phyloP scores from a whole-genome alignment of 2,113 vertebrate genomes.

The Oncorhynchus kisutch region DNA sequence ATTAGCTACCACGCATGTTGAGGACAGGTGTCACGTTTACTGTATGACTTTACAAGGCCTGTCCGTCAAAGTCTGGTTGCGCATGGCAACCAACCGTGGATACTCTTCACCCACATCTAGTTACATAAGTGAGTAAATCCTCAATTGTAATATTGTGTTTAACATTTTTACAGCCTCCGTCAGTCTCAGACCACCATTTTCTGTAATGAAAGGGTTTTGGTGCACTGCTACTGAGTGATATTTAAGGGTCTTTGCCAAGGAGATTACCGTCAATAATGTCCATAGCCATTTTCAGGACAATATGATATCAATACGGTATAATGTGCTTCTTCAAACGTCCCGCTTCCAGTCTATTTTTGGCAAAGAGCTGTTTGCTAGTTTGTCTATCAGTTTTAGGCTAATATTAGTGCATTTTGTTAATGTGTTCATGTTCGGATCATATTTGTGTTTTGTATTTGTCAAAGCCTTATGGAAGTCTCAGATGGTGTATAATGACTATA shows the following conservation, averaged over 20 bases:
- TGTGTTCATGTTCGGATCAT: too few species aligned
- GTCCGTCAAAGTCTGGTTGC: background rate
- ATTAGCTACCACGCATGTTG: background rate
- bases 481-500: too few species aligned
- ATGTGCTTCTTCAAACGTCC: background rate
- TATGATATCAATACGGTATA: background rate
- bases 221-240: background rate
- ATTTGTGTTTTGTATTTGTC: too few species aligned
- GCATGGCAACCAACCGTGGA: background rate
- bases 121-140: constrained; percentile 29
- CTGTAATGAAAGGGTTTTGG: constrained; percentile 2
- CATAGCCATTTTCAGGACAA: background rate
- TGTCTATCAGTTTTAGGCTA: background rate
- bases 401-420: too few species aligned
- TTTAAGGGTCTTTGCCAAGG: background rate
- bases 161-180: background rate
- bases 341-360: too few species aligned
- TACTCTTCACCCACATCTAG: background rate
- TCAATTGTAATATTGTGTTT: background rate
- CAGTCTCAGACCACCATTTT: background rate
- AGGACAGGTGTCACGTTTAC: too few species aligned
- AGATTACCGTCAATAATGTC: constrained; percentile 1
- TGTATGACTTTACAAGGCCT: background rate
- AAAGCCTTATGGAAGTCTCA: too few species aligned
- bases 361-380: background rate